phyloP scores from a whole-genome alignment of 2,113 vertebrate species.

The Glaucidium brasilianum region DNA sequence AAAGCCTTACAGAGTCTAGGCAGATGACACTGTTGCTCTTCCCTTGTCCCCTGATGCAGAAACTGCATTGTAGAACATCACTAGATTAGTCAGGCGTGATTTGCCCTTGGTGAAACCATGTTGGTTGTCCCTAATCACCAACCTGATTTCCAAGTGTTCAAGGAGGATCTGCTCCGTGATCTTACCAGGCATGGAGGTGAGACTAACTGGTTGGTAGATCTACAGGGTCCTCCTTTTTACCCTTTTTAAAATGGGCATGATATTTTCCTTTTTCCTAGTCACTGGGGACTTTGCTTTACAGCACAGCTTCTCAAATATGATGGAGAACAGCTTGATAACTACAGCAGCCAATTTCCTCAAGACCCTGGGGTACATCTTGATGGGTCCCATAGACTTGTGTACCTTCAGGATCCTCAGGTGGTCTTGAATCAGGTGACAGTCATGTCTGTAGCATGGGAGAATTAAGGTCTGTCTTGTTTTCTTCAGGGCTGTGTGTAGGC shows the following conservation, averaged over 20 bases:
- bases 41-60: background rate
- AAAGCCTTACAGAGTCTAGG: background rate
- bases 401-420: background rate
- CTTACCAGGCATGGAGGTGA: background rate
- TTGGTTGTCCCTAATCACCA: background rate
- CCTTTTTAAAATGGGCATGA: background rate
- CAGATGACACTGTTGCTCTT: background rate
- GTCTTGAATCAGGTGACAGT: fast-evolving
- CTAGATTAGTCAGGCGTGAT: background rate
- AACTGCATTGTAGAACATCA: background rate
- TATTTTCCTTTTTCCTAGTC: background rate
- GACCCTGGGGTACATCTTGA: background rate
- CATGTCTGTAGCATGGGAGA: background rate
- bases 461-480: fast-evolving
- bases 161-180: background rate
- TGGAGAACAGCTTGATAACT: background rate
- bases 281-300: background rate
- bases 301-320: background rate
- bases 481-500: background rate
- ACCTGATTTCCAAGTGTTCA: background rate
- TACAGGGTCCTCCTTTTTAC: background rate
- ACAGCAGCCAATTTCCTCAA: background rate
- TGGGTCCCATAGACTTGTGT: background rate
- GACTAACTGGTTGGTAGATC: background rate
- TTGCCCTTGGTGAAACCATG: background rate